Evolutionary conservation across 2,888 invertebrate genomes (phyloP).

Genomic region (Stenolophus ochropezus): DNA sequence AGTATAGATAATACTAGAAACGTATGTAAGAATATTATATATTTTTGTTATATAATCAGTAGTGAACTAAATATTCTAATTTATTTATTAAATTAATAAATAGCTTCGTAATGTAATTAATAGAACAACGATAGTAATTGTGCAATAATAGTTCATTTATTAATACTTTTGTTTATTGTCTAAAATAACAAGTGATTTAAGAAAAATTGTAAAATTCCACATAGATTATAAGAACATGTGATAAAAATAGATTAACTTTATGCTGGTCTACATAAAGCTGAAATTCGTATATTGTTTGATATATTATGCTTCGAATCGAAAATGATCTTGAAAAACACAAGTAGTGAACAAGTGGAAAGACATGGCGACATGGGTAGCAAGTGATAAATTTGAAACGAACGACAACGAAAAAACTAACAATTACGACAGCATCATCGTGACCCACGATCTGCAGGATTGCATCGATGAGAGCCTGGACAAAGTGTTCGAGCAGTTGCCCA

Average conservation of each 20-base stretch:
- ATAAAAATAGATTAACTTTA: slow-evolving; percentile 56
- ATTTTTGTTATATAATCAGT: slow-evolving; percentile 3
- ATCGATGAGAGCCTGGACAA: slow-evolving; percentile 73
- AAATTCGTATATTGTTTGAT: slow-evolving; percentile 45
- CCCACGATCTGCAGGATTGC: slow-evolving; percentile 76
- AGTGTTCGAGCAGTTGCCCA: slow-evolving; percentile 73
- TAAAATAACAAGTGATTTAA: slow-evolving; percentile 53
- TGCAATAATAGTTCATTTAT: neutral
- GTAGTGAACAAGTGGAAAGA: slow-evolving; percentile 59
- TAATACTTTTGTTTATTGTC: slow-evolving; percentile 44
- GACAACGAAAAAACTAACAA: slow-evolving; percentile 65
- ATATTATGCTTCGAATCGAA: slow-evolving; percentile 58
- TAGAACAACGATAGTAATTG: neutral
- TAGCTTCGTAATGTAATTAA: neutral
- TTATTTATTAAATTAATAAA: neutral
- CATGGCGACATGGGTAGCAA: slow-evolving; percentile 71
- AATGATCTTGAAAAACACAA: slow-evolving; percentile 58
- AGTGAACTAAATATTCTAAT: slow-evolving; percentile 2
- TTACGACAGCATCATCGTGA: slow-evolving; percentile 73
- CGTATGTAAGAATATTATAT: neutral
- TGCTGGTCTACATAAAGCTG: slow-evolving; percentile 27
- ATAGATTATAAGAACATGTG: slow-evolving; percentile 50
- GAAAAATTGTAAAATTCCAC: slow-evolving; percentile 57
- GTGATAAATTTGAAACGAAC: slow-evolving; percentile 66
- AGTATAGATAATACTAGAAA: neutral